Evolutionary conservation across 2,888 invertebrate species (phyloP).

Genomic region (Heliconius erato): DNA sequence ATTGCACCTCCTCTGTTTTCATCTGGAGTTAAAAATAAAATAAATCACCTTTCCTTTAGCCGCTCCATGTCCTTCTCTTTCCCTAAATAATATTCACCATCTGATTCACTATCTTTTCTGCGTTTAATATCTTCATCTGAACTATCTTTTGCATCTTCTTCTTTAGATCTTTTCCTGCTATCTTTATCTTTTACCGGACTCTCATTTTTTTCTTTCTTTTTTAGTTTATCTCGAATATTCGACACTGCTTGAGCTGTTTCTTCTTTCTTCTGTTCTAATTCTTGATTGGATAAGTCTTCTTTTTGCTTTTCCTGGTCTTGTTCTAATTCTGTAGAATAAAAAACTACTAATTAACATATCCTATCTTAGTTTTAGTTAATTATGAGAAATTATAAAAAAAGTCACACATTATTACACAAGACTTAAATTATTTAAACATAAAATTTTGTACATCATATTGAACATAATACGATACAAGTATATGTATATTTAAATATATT

Average conservation of each 20-base stretch:
- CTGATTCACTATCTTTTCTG: conserved; percentile 73
- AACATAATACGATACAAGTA: too few species aligned
- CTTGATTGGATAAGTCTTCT: conserved; percentile 58
- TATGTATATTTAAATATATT: too few species aligned
- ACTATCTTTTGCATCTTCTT: conserved; percentile 70
- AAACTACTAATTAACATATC: not conserved
- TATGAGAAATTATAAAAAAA: not conserved
- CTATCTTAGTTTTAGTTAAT: not conserved
- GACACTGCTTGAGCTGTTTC: conserved; percentile 71
- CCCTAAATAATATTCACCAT: conserved; percentile 88
- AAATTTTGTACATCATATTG: too few species aligned
- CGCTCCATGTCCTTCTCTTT: conserved; percentile 87
- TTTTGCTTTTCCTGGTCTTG: conserved; percentile 66
- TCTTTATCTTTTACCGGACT: conserved; percentile 72
- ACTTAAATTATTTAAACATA: too few species aligned
- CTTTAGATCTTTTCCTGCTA: conserved; percentile 59
- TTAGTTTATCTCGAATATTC: conserved; percentile 74
- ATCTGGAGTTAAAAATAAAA: not conserved
- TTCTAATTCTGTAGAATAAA: conserved; percentile 71
- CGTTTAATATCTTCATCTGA: conserved; percentile 65
- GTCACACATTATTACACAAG: not conserved
- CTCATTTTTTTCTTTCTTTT: conserved; percentile 71
- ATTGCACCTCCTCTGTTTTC: too few species aligned
- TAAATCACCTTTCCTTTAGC: conserved; percentile 85
- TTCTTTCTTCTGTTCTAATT: conserved; percentile 62